A percentile compares a stretch with the other conserved stretches of the same genome.
These are phyloP conservation scores for Lutjanus argentimaculatus DNA, from an alignment of 2,797 vertebrate species.

Conservation along the genomic window DNA sequence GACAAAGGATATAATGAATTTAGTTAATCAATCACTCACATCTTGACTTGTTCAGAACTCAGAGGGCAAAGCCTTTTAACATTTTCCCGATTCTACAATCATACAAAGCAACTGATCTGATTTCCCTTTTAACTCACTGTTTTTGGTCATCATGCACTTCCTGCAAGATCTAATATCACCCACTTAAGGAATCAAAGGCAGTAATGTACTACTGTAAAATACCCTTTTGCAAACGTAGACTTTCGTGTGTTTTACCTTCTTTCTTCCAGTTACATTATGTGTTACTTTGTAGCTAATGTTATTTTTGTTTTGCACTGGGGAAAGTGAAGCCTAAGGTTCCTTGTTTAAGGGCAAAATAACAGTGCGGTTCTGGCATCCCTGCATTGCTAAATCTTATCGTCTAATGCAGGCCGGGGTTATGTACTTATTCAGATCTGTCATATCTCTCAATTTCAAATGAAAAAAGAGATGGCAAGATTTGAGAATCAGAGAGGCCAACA, in stretches of 20 bases:
- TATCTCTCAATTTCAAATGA: constrained; percentile 16
- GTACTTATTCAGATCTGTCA: constrained; percentile 24
- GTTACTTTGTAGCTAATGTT: neutral
- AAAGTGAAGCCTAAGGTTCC: neutral
- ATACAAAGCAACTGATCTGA: neutral
- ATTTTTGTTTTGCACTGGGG: neutral
- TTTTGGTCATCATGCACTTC: neutral
- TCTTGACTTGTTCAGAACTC: neutral
- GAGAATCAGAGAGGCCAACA: constrained; percentile 19
- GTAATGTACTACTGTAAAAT: neutral
- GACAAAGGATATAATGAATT: neutral
- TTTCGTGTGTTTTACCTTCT: neutral
- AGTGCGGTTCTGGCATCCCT: neutral
- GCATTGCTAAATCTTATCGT: neutral
- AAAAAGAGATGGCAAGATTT: constrained; percentile 17
- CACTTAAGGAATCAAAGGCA: neutral
- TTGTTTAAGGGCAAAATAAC: neutral
- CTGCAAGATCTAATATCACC: neutral
- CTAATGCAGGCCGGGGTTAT: constrained; percentile 11
- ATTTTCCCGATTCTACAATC: neutral
- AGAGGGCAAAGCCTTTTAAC: neutral
- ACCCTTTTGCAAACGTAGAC: too few species aligned
- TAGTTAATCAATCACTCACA: constrained; percentile 15
- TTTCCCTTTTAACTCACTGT: neutral
- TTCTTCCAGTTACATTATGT: neutral